A percentile compares a stretch with the other conserved stretches of the same genome.
phyloP scores from a whole-genome alignment of 2,888 invertebrate genomes.

The Pyrrhosoma nymphula region DNA sequence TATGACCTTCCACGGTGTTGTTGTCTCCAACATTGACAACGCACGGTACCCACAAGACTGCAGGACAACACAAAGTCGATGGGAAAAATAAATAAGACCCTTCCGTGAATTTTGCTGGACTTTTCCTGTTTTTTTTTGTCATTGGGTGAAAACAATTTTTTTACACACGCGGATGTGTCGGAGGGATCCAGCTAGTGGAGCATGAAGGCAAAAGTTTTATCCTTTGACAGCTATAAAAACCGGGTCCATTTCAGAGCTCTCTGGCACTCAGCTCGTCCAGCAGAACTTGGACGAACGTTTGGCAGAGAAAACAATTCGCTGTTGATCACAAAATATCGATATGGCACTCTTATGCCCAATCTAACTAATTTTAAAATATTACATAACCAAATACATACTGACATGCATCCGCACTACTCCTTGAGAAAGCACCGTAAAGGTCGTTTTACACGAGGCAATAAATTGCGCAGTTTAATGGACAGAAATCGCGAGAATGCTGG shows the following conservation, averaged over 20 bases:
- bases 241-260: neutral
- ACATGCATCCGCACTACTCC: too few species aligned
- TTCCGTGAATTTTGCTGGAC: neutral
- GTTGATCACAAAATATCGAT: too few species aligned
- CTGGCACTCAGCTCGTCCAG: neutral
- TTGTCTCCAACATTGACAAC: neutral
- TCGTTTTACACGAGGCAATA: too few species aligned
- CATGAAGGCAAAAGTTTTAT: neutral
- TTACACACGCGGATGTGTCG: neutral
- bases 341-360: too few species aligned
- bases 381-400: too few species aligned
- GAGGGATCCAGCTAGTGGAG: neutral
- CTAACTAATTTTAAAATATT: too few species aligned
- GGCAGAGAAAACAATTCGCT: neutral
- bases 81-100: neutral
- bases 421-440: too few species aligned
- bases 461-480: too few species aligned
- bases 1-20: neutral
- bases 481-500: too few species aligned
- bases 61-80: neutral
- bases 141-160: neutral
- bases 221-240: neutral
- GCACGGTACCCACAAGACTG: neutral
- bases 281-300: neutral
- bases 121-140: neutral